Conservation (phyloP, 2,888 invertebrate species). For the Troides helena region DNA sequence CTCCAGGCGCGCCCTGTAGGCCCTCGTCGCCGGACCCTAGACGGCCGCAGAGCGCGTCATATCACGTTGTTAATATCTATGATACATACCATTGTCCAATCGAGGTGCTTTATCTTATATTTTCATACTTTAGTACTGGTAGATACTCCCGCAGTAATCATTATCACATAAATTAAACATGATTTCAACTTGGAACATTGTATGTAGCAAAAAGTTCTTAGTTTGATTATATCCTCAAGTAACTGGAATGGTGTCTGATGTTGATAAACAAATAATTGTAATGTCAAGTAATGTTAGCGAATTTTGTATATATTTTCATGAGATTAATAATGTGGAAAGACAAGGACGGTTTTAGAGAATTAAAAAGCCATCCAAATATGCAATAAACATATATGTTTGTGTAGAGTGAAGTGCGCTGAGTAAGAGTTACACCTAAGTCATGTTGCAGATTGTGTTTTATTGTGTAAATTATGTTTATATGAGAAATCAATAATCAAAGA, state of each 20-base stretch:
- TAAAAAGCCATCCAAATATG: slow-evolving; percentile 77
- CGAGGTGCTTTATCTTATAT: slow-evolving; percentile 81
- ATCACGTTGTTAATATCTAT: slow-evolving; percentile 80
- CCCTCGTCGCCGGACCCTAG: slow-evolving; percentile 56
- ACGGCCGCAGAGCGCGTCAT: slow-evolving; percentile 73
- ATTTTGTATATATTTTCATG: slow-evolving; percentile 79
- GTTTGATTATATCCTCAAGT: slow-evolving; percentile 58
- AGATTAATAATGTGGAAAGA: slow-evolving; percentile 72
- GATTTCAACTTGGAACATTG: slow-evolving; percentile 49
- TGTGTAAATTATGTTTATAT: slow-evolving; percentile 80
- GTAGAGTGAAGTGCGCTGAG: slow-evolving; percentile 72
- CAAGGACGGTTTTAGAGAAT: slow-evolving; percentile 70
- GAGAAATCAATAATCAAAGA: slow-evolving; percentile 77
- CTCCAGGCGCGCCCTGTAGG: slow-evolving; percentile 59
- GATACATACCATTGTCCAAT: slow-evolving; percentile 81
- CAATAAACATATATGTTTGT: slow-evolving; percentile 76
- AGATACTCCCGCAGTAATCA: slow-evolving; percentile 77
- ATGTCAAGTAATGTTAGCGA: slow-evolving; percentile 77
- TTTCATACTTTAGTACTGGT: slow-evolving; percentile 81
- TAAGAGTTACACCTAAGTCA: slow-evolving; percentile 75
- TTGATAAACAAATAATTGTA: slow-evolving; percentile 56
- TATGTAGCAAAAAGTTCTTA: slow-evolving; percentile 55
- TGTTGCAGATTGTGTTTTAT: slow-evolving; percentile 75
- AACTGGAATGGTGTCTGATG: slow-evolving; percentile 50
- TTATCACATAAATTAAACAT: slow-evolving; percentile 61